phyloP scores from a whole-genome alignment of 2,113 vertebrate genomes.

The Capricornis sumatraensis region DNA sequence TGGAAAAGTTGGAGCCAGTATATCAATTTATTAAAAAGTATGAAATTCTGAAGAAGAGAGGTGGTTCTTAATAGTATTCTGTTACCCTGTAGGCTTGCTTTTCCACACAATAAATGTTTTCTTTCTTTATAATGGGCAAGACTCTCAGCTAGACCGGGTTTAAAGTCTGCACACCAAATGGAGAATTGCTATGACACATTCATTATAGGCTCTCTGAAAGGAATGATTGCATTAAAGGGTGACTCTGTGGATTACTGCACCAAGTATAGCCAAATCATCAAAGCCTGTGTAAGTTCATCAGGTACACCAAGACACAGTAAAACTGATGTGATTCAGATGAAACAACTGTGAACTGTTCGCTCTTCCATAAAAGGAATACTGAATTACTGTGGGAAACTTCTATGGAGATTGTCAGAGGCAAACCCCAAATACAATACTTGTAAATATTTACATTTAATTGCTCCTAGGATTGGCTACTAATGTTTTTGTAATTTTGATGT shows the following conservation, averaged over 20 bases:
- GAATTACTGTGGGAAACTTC: not conserved
- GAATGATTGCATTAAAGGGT: not conserved
- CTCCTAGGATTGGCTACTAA: not conserved
- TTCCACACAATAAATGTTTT: not conserved
- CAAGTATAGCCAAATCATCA: not conserved
- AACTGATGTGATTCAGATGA: not conserved
- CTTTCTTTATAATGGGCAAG: not conserved
- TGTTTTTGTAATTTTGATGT: conserved; percentile 1
- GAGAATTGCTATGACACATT: not conserved
- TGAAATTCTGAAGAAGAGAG: not conserved
- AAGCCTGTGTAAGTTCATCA: not conserved
- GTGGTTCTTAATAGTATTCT: not conserved
- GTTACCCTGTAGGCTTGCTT: not conserved
- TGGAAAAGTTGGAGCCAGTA: not conserved
- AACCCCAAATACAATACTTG: not conserved
- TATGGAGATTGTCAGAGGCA: not conserved
- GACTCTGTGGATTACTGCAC: not conserved
- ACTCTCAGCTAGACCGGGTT: not conserved
- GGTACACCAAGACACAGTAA: not conserved
- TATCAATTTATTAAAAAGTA: not conserved
- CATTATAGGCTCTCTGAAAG: not conserved
- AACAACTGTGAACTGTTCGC: not conserved
- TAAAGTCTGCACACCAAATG: not conserved
- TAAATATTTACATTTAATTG: conserved; percentile 15
- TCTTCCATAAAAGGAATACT: not conserved